Base-by-base conservation (phyloP, 2,113 vertebrate genomes). In the Chaetops frenatus region DNA sequence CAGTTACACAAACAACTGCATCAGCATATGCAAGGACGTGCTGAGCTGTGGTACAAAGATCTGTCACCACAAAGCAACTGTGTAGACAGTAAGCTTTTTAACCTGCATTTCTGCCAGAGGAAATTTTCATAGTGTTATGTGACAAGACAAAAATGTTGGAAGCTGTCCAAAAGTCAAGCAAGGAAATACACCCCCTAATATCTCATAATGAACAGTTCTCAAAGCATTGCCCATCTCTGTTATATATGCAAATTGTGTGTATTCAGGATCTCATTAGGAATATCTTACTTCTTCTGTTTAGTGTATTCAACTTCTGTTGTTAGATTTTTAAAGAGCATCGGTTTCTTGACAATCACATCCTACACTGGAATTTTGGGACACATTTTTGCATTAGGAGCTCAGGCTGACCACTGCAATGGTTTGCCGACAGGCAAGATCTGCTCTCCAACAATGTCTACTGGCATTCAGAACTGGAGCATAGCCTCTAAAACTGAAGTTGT, bases 1-100 rank as follows among this genome's bases (percentile, higher is more conserved):
- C 42, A 74, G 80, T 92, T 94, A 86, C 69, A 93, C 88, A 97
- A 96, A 96, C 94, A 97, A 84, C 86, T 60, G 91, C 92, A 95
- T 81, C 91, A 74, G 92, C 38, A 28, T 50, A 50, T 0, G 9
- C 40, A 66, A 83, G 71, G 56, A 90, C 10, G 0, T 62, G 88
- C 82, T 81, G 90, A 94, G 77, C 80, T 92, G 51, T 54, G 56
- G 92, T 88, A 83, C 94, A 93, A 90, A 95, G 95, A 95, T 83
- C 94, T 86, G 64, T 58, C 0, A 0, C 67, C 80, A 73, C 67
- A 81, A n/a, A 92, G 27, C 53, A 83, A 66, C 76, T 66, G 80
- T 28, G 64, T 45, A 62, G 82, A 65, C 71, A 81, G 47, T 15
- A 58, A 92, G 56, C 33, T 77, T 86, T 79, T 77, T 28, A 77